Percentiles rank a stretch among this genome's conserved stretches.
phyloP scores from a whole-genome alignment of 2,888 invertebrate species.

The Antheraea assamensis region DNA sequence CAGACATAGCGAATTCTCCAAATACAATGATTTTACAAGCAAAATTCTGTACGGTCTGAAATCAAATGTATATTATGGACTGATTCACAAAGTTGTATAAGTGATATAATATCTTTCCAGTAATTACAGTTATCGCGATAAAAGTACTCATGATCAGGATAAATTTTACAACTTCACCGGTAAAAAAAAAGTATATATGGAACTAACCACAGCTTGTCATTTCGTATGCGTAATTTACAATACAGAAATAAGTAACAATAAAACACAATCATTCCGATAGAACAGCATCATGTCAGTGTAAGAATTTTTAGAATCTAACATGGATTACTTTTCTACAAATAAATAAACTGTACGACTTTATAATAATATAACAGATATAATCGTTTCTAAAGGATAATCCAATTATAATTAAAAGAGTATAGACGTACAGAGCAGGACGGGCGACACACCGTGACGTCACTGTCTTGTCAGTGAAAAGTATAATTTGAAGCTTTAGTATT shows the following conservation, averaged over 20 bases:
- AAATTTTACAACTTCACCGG: neutral
- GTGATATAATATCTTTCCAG: constrained; percentile 4
- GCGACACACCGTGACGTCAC: no score
- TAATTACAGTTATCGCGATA: constrained; percentile 14
- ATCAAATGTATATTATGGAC: neutral
- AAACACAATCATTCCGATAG: no score
- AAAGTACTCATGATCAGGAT: neutral
- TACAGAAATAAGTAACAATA: neutral
- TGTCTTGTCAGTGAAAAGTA: no score
- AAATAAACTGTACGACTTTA: no score
- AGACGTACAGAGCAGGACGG: no score
- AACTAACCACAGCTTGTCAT: neutral
- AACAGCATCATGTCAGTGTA: no score
- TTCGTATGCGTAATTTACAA: neutral
- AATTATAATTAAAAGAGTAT: no score
- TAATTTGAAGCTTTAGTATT: no score
- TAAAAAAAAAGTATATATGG: neutral
- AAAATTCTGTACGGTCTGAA: neutral
- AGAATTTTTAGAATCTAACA: no score
- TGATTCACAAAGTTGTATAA: neutral
- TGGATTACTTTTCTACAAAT: no score
- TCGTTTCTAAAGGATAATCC: no score
- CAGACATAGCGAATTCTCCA: neutral
- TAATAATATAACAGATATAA: no score
- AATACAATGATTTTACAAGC: neutral